These are phyloP conservation scores for Chaitophorus viminalis DNA, from an alignment of 2,888 invertebrate genomes.

Conservation along the genomic window DNA sequence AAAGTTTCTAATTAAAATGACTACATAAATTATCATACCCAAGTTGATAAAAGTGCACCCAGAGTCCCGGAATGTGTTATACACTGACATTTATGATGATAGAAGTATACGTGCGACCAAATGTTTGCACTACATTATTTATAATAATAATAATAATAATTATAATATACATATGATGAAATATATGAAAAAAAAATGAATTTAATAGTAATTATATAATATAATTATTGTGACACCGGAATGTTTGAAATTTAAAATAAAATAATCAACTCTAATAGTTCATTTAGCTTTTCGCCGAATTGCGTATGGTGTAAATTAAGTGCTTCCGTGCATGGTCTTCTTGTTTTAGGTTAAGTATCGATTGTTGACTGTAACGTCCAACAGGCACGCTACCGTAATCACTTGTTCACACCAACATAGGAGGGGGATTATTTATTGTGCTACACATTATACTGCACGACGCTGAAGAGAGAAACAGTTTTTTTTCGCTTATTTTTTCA, in stretches of 20 bases:
- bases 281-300: conserved; percentile 20
- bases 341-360: conserved; percentile 58
- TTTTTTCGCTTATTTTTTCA: conserved; percentile 50
- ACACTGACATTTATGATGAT: conserved; percentile 10
- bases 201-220: background rate
- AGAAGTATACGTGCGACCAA: background rate
- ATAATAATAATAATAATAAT: too few species aligned
- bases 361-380: conserved; percentile 59
- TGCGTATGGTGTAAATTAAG: conserved; percentile 19
- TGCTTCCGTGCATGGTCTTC: conserved; percentile 17
- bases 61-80: background rate
- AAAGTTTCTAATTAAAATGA: conserved; percentile 56
- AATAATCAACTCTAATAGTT: background rate
- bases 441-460: too few species aligned
- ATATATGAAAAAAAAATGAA: background rate
- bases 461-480: conserved; percentile 33
- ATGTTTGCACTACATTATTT: background rate
- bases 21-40: conserved; percentile 38
- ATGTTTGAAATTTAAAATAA: background rate
- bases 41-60: background rate
- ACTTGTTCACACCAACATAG: conserved; percentile 46
- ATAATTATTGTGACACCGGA: background rate
- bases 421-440: conserved; percentile 56
- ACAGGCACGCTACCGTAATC: conserved; percentile 61
- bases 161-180: too few species aligned